A percentile compares a stretch with the other conserved stretches of the same genome.
Evolutionary conservation across 2,888 invertebrate genomes (phyloP).

Genomic region (Capitulum mitella): DNA sequence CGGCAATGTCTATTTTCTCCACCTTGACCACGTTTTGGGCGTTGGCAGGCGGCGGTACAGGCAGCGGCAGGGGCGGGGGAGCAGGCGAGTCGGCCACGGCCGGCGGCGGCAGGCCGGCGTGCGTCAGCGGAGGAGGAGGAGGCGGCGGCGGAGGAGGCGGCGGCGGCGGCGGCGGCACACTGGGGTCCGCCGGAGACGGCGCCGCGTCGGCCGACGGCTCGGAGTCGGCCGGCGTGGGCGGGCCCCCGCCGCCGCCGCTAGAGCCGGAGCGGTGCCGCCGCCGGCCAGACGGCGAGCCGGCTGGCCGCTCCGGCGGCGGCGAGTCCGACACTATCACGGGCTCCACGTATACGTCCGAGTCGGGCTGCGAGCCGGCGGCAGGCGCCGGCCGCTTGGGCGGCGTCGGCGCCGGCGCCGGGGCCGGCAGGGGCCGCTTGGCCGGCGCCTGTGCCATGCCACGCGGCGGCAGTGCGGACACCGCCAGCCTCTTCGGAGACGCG

Average conservation of each 20-base stretch:
- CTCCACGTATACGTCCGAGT: background rate
- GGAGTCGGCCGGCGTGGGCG: background rate
- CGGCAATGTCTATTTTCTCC: background rate
- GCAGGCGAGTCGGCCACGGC: no score
- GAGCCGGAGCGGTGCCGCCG: background rate
- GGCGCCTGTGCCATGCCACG: background rate
- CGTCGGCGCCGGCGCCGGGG: background rate
- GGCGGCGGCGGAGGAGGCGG: background rate
- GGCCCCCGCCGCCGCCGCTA: background rate
- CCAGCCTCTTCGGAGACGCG: background rate
- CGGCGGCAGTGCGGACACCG: background rate
- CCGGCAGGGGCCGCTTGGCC: background rate
- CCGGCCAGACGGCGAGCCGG: background rate
- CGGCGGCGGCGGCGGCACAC: background rate
- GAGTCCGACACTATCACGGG: constrained; percentile 11
- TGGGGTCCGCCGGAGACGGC: background rate
- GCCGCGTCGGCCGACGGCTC: background rate
- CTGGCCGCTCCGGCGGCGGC: background rate
- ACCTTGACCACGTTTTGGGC: background rate
- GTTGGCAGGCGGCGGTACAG: background rate
- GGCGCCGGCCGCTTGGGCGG: constrained; percentile 15
- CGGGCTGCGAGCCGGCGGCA: background rate
- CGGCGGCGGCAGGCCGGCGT: background rate
- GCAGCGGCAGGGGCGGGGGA: background rate
- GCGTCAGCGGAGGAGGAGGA: background rate